Percentiles rank a stretch among this genome's conserved stretches.
phyloP scores from a whole-genome alignment of 2,113 vertebrate species.

The Strix uralensis region DNA sequence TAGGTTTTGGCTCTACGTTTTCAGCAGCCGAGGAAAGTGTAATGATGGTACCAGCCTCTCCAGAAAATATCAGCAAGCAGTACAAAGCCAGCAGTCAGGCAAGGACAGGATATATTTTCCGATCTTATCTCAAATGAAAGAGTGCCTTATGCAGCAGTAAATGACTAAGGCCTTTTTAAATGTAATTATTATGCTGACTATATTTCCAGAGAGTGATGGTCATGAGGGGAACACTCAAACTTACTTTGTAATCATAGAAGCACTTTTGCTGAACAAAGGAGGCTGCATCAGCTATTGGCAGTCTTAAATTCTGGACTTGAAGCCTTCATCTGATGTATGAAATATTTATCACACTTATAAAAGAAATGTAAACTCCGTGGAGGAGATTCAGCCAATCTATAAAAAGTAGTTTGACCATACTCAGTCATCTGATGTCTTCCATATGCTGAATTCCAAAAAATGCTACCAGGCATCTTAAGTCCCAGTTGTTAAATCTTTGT shows the following conservation, averaged over 20 bases:
- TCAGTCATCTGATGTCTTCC: neutral
- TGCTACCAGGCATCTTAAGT: neutral
- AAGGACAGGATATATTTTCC: conserved; percentile 44
- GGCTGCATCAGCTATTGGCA: neutral
- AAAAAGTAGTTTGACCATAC: neutral
- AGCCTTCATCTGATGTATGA: neutral
- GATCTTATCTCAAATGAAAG: neutral
- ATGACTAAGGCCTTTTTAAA: neutral
- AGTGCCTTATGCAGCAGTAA: neutral
- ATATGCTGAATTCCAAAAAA: neutral
- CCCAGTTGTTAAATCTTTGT: neutral
- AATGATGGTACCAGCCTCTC: conserved; percentile 71
- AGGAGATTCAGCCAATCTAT: neutral
- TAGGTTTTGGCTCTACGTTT: conserved; percentile 94
- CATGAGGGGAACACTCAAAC: neutral
- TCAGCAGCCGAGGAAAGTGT: conserved; percentile 92
- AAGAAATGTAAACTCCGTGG: neutral
- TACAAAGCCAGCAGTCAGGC: conserved; percentile 94
- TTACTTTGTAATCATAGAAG: neutral
- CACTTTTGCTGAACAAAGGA: neutral
- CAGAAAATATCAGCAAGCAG: conserved; percentile 80
- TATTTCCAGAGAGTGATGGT: neutral
- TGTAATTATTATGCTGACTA: neutral
- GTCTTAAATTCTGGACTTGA: neutral
- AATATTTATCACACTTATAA: neutral